Evolutionary conservation across 1,140 invertebrate species (phyloP).

Genomic region (Polyergus mexicanus): DNA sequence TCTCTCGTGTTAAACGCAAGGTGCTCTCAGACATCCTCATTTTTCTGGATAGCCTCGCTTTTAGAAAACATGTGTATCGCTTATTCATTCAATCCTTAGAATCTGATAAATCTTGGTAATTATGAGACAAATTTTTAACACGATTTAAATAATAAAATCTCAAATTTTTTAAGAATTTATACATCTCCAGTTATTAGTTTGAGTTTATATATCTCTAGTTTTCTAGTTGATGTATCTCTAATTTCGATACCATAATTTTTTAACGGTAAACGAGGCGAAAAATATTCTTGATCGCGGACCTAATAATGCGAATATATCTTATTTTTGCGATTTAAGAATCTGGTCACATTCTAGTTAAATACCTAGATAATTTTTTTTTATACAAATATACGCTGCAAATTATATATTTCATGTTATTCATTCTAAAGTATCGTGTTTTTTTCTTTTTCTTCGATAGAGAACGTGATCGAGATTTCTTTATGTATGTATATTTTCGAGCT

Average conservation of each 20-base stretch:
- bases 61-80: background rate
- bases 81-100: background rate
- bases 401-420: constrained; percentile 14
- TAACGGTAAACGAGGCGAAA: background rate
- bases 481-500: background rate
- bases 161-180: background rate
- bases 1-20: constrained; percentile 52
- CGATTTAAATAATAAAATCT: constrained; percentile 1
- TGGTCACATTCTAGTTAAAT: background rate
- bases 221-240: background rate
- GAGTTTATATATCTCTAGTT: background rate
- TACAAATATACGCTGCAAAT: background rate
- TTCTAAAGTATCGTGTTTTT: background rate
- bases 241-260: background rate
- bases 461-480: constrained; percentile 5
- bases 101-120: constrained; percentile 9
- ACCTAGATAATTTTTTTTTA: background rate
- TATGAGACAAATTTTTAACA: background rate
- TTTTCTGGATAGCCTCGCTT: background rate
- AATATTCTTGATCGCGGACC: background rate
- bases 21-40: constrained; percentile 34
- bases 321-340: constrained; percentile 16
- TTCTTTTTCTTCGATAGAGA: background rate
- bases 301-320: background rate
- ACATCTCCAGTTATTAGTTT: background rate